phyloP scores from a whole-genome alignment of 2,888 invertebrate genomes.

The Leptinotarsa tumamoca region DNA sequence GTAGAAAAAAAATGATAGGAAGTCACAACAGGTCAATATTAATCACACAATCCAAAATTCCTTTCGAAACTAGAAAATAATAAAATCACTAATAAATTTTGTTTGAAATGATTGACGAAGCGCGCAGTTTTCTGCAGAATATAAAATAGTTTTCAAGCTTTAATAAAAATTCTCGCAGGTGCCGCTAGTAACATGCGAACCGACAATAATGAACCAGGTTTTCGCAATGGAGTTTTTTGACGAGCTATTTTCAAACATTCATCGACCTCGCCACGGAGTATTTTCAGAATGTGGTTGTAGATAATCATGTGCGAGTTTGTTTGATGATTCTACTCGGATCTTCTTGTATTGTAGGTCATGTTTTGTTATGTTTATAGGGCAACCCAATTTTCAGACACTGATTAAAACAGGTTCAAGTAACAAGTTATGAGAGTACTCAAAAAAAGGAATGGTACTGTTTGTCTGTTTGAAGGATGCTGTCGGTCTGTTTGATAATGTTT shows the following conservation, averaged over 20 bases:
- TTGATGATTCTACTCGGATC: neutral
- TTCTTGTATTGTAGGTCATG: constrained; percentile 1
- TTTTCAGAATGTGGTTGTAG: neutral
- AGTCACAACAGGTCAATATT: too few species aligned
- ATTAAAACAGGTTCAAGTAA: neutral
- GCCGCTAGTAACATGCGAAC: neutral
- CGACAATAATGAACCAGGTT: neutral
- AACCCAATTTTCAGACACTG: neutral
- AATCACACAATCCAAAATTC: too few species aligned
- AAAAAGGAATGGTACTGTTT: too few species aligned
- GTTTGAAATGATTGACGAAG: neutral
- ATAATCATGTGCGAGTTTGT: neutral
- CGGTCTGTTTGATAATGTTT: too few species aligned
- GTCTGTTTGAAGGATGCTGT: too few species aligned
- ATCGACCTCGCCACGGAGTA: constrained; percentile 1
- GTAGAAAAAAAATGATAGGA: too few species aligned
- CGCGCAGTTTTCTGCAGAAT: constrained; percentile 1
- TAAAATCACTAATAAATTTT: too few species aligned
- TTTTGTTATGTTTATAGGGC: neutral
- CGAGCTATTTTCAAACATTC: neutral
- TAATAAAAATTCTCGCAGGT: neutral
- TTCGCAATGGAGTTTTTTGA: neutral
- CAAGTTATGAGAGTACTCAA: neutral
- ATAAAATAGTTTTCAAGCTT: neutral
- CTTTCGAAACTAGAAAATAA: too few species aligned